Percentiles rank a stretch among this genome's conserved stretches.
phyloP scores from a whole-genome alignment of 1,140 invertebrate species.

The Procambarus virginalis region DNA sequence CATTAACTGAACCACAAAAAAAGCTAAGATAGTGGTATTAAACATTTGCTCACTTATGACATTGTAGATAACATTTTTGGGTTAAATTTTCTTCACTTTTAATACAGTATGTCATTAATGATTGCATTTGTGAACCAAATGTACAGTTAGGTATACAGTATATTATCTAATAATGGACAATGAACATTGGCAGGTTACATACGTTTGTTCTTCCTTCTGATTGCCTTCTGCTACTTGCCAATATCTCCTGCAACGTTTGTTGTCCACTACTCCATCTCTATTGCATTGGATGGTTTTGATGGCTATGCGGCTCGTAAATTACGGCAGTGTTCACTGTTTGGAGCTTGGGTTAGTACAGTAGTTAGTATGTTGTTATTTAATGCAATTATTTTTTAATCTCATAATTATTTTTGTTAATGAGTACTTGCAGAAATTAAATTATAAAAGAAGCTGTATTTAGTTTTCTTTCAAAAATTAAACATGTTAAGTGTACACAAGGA shows the following conservation, averaged over 20 bases:
- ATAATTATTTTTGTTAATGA: no score
- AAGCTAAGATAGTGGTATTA: no score
- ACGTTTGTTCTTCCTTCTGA: conserved; percentile 48
- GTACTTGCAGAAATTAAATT: no score
- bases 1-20: no score
- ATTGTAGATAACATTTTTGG: not conserved
- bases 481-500: no score
- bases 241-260: conserved; percentile 50
- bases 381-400: not conserved
- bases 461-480: no score
- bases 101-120: no score
- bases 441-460: no score
- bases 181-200: conserved; percentile 51
- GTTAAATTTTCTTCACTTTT: not conserved
- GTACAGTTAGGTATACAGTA: not conserved
- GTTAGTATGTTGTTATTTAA: not conserved
- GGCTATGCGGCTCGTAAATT: conserved; percentile 62
- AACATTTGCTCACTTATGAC: no score
- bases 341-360: conserved; percentile 68
- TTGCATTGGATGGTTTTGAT: conserved; percentile 62
- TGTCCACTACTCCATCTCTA: conserved; percentile 55
- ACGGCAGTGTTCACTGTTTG: conserved; percentile 64
- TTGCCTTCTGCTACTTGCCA: conserved; percentile 51
- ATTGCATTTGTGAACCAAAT: no score
- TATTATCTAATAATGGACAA: not conserved